Conservation (phyloP, 2,113 vertebrate species). For the Nycticebus coucang region DNA sequence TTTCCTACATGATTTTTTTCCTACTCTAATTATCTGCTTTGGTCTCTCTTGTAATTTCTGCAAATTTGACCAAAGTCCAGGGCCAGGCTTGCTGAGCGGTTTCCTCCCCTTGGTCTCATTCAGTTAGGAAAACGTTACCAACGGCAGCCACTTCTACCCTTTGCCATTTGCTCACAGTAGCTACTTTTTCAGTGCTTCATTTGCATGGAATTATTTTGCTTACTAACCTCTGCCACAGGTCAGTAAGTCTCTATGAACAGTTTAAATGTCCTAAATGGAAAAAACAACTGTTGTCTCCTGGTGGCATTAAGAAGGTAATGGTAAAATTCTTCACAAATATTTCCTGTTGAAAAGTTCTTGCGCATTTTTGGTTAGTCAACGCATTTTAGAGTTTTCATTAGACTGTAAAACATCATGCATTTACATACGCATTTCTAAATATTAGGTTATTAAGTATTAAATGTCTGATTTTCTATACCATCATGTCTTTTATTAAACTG, state of each 20-base stretch:
- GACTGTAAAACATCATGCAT: background rate
- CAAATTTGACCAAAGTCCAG: background rate
- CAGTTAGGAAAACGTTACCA: conserved; percentile 3
- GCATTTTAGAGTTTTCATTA: background rate
- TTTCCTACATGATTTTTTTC: background rate
- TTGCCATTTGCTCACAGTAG: background rate
- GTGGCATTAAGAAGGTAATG: background rate
- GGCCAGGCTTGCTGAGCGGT: background rate
- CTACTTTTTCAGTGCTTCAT: background rate
- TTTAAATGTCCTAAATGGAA: background rate
- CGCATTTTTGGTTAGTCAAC: background rate
- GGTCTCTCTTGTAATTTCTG: background rate
- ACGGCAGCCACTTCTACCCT: background rate
- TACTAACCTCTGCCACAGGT: background rate
- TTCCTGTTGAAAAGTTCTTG: background rate
- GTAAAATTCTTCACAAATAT: background rate
- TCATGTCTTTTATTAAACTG: background rate
- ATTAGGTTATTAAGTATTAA: no score
- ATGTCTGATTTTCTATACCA: no score
- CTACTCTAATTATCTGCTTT: background rate
- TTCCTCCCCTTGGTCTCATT: background rate
- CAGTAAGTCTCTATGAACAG: background rate
- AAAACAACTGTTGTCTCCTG: background rate
- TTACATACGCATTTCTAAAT: background rate
- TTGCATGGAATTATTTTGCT: conserved; percentile 36